A percentile compares a stretch with the other conserved stretches of the same genome.
phyloP scores from a whole-genome alignment of 1,140 invertebrate species.

The Leptopilina clavipes region DNA sequence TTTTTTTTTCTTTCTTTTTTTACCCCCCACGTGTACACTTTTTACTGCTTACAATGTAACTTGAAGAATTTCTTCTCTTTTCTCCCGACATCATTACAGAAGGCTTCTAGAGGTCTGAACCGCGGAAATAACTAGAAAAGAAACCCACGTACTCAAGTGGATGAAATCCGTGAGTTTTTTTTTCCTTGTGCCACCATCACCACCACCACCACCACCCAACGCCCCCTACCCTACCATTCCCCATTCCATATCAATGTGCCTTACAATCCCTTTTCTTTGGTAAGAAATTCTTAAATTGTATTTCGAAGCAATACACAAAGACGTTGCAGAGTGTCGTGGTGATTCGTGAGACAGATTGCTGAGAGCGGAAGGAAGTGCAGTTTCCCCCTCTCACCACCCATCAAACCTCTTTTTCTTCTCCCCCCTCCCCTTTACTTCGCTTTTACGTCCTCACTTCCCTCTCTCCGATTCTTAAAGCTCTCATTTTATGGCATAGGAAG shows the following conservation, averaged over 20 bases:
- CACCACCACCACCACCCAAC: not conserved
- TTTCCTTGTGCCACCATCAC: not conserved
- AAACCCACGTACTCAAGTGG: slow-evolving; percentile 2
- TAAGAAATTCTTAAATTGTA: slow-evolving; percentile 9
- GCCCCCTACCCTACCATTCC: too few species aligned
- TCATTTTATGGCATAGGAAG: not conserved
- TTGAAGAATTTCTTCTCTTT: not conserved
- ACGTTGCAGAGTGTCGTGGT: slow-evolving; percentile 36
- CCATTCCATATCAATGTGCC: not conserved
- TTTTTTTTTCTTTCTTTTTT: too few species aligned
- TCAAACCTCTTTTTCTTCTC: slow-evolving; percentile 9
- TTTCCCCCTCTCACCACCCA: slow-evolving; percentile 21
- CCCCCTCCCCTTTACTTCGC: slow-evolving; percentile 5
- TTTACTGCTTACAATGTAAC: slow-evolving; percentile 14
- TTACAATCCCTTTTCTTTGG: slow-evolving; percentile 5
- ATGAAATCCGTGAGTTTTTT: slow-evolving; percentile 18
- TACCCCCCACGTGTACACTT: not conserved
- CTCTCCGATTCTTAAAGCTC: not conserved
- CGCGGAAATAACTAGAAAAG: slow-evolving; percentile 10
- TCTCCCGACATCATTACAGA: slow-evolving; percentile 10
- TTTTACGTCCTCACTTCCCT: slow-evolving; percentile 16
- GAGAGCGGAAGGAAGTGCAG: slow-evolving; percentile 31
- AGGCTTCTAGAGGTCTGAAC: slow-evolving; percentile 5
- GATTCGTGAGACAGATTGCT: slow-evolving; percentile 35
- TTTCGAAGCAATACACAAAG: slow-evolving; percentile 18